Conservation (phyloP, 1,140 invertebrate genomes). For the Drosophila azteca region DNA sequence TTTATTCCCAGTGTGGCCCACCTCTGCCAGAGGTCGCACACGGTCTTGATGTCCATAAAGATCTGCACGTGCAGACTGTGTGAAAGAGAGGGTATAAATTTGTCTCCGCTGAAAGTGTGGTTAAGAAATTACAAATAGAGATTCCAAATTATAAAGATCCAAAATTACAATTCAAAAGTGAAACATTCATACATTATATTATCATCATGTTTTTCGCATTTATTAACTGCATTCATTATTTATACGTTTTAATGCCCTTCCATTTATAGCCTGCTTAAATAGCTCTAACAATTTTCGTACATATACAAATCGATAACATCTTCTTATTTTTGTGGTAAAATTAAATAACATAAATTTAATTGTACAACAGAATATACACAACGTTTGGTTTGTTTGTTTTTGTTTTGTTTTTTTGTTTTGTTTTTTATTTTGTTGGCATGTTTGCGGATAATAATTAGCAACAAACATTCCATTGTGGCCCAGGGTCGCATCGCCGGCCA, state of each 20-base stretch:
- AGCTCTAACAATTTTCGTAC: constrained; percentile 61
- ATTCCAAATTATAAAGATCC: too few relatives aligned
- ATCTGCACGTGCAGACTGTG: too few relatives aligned
- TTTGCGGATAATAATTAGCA: constrained; percentile 30
- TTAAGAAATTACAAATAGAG: too few relatives aligned
- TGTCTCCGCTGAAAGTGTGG: too few relatives aligned
- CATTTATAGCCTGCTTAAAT: constrained; percentile 27
- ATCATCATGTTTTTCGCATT: constrained; percentile 29
- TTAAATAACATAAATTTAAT: constrained; percentile 34
- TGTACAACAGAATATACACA: constrained; percentile 53
- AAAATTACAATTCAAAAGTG: too few relatives aligned
- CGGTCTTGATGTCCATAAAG: too few relatives aligned
- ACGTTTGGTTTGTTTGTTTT: constrained; percentile 36
- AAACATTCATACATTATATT: not conserved
- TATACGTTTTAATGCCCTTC: constrained; percentile 52
- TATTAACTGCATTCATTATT: constrained; percentile 51
- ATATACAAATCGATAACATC: constrained; percentile 63
- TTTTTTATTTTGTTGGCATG: constrained; percentile 38
- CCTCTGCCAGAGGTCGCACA: too few relatives aligned
- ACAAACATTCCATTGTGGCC: constrained; percentile 34
- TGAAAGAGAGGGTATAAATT: too few relatives aligned
- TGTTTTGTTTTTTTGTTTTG: constrained; percentile 26
- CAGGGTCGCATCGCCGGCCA: constrained; percentile 45
- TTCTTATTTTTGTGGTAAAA: constrained; percentile 43
- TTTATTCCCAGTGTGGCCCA: too few relatives aligned